Evolutionary conservation across 1,140 invertebrate species (phyloP).

Genomic region (Dreissena polymorpha): DNA sequence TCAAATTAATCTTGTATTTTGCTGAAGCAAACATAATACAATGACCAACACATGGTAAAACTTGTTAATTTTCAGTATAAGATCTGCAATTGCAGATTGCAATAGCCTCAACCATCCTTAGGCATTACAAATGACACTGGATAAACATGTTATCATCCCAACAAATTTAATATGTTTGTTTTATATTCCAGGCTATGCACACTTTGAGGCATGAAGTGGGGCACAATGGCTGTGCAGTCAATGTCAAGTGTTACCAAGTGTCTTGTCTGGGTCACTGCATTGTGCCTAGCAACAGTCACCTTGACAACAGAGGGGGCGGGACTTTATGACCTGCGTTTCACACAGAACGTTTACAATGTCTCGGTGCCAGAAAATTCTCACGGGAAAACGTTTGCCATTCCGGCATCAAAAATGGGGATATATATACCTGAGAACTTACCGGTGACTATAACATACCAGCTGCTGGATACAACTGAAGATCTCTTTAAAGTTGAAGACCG

Average conservation of each 20-base stretch:
- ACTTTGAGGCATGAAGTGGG: background rate
- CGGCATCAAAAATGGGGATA: slow-evolving; percentile 86
- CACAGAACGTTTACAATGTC: slow-evolving; percentile 90
- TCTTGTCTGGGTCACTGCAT: slow-evolving; percentile 50
- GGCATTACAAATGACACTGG: no score
- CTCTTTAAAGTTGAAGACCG: slow-evolving; percentile 96
- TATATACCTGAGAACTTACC: slow-evolving; percentile 75
- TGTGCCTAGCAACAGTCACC: slow-evolving; percentile 47
- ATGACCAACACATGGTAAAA: no score
- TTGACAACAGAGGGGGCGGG: slow-evolving; percentile 19
- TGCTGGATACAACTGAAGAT: slow-evolving; percentile 92
- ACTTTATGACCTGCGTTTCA: slow-evolving; percentile 82
- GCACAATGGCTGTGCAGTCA: slow-evolving; percentile 15
- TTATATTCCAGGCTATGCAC: no score
- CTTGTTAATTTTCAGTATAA: no score
- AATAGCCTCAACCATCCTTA: no score
- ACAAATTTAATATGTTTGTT: no score
- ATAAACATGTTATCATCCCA: no score
- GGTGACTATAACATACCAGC: slow-evolving; percentile 84
- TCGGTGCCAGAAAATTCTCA: slow-evolving; percentile 95
- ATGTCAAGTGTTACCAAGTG: slow-evolving; percentile 27
- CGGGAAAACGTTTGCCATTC: slow-evolving; percentile 89
- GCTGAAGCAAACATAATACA: no score
- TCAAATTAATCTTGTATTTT: no score
- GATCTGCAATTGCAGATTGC: no score